Evolutionary conservation across 2,113 vertebrate species (phyloP), one percentile per base, ranked within the genome.

Genomic region (Ageneiosus marmoratus): DNA sequence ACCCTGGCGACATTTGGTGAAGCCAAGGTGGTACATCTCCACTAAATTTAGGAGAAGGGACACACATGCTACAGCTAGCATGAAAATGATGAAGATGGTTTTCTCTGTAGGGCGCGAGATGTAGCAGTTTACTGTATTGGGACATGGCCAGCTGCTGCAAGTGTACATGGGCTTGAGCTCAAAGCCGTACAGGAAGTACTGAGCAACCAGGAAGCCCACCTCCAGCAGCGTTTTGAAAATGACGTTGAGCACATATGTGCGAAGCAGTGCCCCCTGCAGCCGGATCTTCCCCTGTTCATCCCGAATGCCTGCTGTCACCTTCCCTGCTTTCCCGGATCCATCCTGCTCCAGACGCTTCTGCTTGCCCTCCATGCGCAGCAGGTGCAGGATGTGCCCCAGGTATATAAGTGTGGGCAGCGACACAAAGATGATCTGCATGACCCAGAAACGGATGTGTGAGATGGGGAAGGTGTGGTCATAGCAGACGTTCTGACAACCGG

Each of bases 391-490:
- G 90, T 97, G 96, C 50, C 96, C 96, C 90, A 96, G 89, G 88
- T 97, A 97, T 83, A 97, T 93, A 0, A 97, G 95, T 7, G 95
- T 97, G 7, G 96, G 96, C 0, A 96, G 95, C 37, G 95, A 97
- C 85, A 97, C 91, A 0, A 97, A 97, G 88, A 97, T 96, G 92
- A 97, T 97, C 92, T 97, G 96, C 93, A 97, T 93, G 83, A 96
- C 96, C 95, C 96, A 97, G 93, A 97, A 97, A 87, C 94, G 95
- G 44, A 96, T 96, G 89, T 97, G 96, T 51, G 96, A 97, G 87
- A 97, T 96, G 55, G 95, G 96, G 90, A 97, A 97, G 83, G 96
- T 97, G 78, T 92, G 92, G 89, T 96, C 95, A 0, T 97, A 97
- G 89, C 96, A 97, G 83, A 96, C 95, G 0, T 95, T 97, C 89